A percentile compares a stretch with the other conserved stretches of the same genome.
These are phyloP conservation scores for Drosophila pallidifrons DNA, from an alignment of 1,140 invertebrate genomes.

Conservation along the genomic window DNA sequence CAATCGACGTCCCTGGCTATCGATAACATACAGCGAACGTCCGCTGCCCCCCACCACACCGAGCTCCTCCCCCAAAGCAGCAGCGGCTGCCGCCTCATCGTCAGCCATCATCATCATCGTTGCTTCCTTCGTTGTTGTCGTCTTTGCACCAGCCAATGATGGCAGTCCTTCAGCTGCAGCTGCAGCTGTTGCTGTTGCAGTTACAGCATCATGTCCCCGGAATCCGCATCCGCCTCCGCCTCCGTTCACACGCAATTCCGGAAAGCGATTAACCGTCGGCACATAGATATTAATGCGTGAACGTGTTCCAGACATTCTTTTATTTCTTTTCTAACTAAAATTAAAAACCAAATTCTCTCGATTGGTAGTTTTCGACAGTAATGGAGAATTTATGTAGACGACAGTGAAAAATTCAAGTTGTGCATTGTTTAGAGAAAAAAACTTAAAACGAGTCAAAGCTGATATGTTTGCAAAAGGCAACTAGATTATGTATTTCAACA, in stretches of 20 bases:
- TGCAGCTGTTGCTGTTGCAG: constrained; percentile 4
- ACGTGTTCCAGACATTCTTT: constrained; percentile 22
- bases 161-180: neutral
- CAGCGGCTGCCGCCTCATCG: constrained; percentile 1
- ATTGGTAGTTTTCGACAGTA: neutral
- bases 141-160: neutral
- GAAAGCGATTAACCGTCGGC: constrained; percentile 44
- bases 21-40: constrained; percentile 48
- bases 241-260: constrained; percentile 29
- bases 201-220: constrained; percentile 15
- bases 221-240: neutral
- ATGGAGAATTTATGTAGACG: too few relatives aligned
- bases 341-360: neutral
- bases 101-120: neutral
- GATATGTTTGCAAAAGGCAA: too few relatives aligned
- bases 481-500: too few relatives aligned
- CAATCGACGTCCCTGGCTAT: constrained; percentile 44
- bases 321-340: too few relatives aligned
- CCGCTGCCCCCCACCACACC: constrained; percentile 9
- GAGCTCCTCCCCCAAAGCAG: constrained; percentile 11
- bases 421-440: too few relatives aligned
- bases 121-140: neutral
- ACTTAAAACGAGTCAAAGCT: too few relatives aligned
- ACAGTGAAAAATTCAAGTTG: too few relatives aligned
- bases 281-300: constrained; percentile 44